These are phyloP conservation scores for Sebastes variabilis DNA, from an alignment of 2,797 vertebrate genomes.

Conservation along the genomic window DNA sequence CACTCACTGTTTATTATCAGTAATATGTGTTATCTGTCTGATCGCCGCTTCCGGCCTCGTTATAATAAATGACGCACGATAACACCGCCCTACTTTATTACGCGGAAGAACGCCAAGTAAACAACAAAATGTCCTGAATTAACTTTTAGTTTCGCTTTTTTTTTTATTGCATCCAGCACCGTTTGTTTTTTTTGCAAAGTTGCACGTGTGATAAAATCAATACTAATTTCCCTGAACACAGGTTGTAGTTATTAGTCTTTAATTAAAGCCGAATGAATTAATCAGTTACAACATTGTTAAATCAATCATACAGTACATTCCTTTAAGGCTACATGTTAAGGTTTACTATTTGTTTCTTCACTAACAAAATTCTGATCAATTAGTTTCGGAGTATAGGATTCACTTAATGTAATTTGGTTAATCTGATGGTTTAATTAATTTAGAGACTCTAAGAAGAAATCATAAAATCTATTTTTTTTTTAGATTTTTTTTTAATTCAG, in stretches of 20 bases:
- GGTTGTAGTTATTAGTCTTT: neutral
- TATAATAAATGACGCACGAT: neutral
- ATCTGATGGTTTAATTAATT: neutral
- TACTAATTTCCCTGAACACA: neutral
- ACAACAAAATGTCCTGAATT: neutral
- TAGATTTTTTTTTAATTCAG: neutral
- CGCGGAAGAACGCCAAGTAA: neutral
- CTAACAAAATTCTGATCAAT: neutral
- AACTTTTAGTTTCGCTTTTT: neutral
- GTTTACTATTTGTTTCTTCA: neutral
- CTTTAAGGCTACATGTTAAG: neutral
- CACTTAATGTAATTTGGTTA: no score
- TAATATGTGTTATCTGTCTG: neutral
- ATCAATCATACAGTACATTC: neutral
- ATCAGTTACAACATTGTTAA: neutral
- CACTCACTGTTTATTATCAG: neutral
- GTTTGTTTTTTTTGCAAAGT: neutral
- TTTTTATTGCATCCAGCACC: neutral
- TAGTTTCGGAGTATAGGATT: no score
- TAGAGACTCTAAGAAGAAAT: neutral
- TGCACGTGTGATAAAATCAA: neutral
- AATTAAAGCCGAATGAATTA: neutral
- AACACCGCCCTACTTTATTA: neutral
- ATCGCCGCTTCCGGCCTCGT: neutral
- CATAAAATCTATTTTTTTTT: neutral